Base-by-base conservation (phyloP, 2,888 invertebrate species). In the Eledona agricola region DNA sequence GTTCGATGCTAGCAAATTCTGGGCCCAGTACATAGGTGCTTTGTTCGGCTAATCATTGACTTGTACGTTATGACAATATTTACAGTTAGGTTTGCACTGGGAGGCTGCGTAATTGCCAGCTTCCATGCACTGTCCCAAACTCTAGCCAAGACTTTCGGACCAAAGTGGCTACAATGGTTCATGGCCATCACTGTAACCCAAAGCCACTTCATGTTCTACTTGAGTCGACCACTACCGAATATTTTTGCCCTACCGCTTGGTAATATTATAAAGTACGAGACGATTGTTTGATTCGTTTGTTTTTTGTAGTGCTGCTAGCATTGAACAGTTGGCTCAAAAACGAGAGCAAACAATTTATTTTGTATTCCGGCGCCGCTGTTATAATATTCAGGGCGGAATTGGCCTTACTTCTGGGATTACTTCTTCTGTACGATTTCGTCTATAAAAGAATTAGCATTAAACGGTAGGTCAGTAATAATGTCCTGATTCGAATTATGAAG, bases 191-290 rank as follows among this genome's bases (percentile, higher is more conserved):
- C 93, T 1, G 83, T 89, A 10, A 88, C 95, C 1, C 99, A 99
- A 76, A 99, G 97, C 76, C 99, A 99, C 78, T 95, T 98, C 72
- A 88, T 97, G 84, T 99, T 95, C 77, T 99, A 99, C 74, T 84
- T 93, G 77, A 93, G 93, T 67, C 84, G 99, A 53, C 89, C 96
- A 5, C 80, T 99, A 66, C 98, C 99, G 45, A 99, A 99, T 77
- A 91, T 90, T 17, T 90, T 98, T 83, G 96, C 91, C 22, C 77
- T 98, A 68, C 90, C 93, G 40, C 77, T 96, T 71, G 96, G 97
- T 96, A 82, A 80, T n/a, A n/a, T n/a, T n/a, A n/a, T n/a, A n/a
- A n/a, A n/a, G n/a, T n/a, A n/a, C n/a, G n/a, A n/a, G n/a, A n/a
- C n/a, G n/a, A n/a, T n/a, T n/a, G n/a, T n/a, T n/a, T n/a, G n/a